A percentile compares a stretch with the other conserved stretches of the same genome.
phyloP scores from a whole-genome alignment of 2,113 vertebrate genomes.

The Baryphthengus martii region DNA sequence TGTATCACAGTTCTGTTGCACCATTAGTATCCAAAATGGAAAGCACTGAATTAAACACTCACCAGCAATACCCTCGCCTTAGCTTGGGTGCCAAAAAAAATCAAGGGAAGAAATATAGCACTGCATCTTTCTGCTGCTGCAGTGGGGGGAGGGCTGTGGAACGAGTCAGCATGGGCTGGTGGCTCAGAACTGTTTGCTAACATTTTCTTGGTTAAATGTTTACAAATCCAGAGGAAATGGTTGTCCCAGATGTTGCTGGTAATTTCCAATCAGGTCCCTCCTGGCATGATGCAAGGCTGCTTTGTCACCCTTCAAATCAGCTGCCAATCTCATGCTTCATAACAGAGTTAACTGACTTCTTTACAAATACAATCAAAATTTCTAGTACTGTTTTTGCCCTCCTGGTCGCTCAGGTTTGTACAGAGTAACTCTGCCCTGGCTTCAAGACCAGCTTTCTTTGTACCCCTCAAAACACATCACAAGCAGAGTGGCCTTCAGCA shows the following conservation, averaged over 20 bases:
- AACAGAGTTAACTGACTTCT: neutral
- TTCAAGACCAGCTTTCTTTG: neutral
- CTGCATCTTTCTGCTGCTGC: neutral
- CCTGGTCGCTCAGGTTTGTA: neutral
- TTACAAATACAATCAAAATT: neutral
- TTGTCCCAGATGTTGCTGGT: slow-evolving; percentile 13
- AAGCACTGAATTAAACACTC: slow-evolving; percentile 40
- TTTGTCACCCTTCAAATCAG: neutral
- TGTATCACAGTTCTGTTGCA: slow-evolving; percentile 39
- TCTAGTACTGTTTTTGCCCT: neutral
- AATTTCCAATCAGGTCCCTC: neutral
- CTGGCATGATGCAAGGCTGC: neutral
- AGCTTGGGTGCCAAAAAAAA: slow-evolving; percentile 15
- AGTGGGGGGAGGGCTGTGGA: neutral
- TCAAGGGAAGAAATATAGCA: neutral
- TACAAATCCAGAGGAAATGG: neutral
- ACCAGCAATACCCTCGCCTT: neutral
- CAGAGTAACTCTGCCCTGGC: neutral
- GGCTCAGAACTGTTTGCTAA: neutral
- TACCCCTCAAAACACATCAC: neutral
- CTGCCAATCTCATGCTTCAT: neutral
- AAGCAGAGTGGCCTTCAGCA: neutral
- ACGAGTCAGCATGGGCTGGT: neutral
- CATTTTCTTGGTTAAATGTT: neutral
- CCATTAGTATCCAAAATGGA: slow-evolving; percentile 7